Percentiles rank a stretch among this genome's conserved stretches.
These are phyloP conservation scores for Trichacis sp. DNA, from an alignment of 2,888 invertebrate species.

Conservation along the genomic window DNA sequence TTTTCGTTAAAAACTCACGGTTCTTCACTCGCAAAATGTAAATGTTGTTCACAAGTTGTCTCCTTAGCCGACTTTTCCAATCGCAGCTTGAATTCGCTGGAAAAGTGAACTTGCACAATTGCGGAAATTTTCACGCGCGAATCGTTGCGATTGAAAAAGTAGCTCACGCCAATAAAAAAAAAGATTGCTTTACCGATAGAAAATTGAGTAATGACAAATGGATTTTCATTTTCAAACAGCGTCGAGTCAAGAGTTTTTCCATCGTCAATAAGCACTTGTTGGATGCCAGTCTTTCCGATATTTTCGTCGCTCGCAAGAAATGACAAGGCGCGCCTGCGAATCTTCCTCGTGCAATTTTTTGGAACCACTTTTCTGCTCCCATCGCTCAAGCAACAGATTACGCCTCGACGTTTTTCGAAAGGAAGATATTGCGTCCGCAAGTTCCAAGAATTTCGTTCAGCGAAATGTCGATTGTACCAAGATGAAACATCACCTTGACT, in stretches of 20 bases:
- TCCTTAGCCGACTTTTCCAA: not conserved
- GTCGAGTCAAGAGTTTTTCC: slow-evolving; percentile 1
- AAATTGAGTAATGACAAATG: not conserved
- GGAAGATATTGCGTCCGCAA: not conserved
- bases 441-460: not conserved
- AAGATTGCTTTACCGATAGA: too few species aligned
- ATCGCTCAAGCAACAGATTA: slow-evolving; percentile 1
- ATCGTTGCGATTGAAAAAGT: not conserved
- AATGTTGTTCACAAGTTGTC: not conserved
- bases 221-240: slow-evolving; percentile 7
- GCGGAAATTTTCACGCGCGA: not conserved
- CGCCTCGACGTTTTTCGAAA: not conserved
- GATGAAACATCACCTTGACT: not conserved
- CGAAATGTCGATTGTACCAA: not conserved
- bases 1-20: too few species aligned
- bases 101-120: too few species aligned
- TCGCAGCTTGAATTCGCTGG: too few species aligned
- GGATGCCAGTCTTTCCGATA: slow-evolving; percentile 4
- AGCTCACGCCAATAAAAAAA: not conserved
- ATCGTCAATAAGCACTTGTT: slow-evolving; percentile 3
- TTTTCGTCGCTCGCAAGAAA: not conserved
- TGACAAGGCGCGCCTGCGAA: not conserved
- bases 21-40: not conserved
- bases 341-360: not conserved
- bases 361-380: not conserved